Evolutionary conservation across 2,888 invertebrate species (phyloP), one percentile per base, ranked within the genome.

Genomic region (Pherbina coryleti): DNA sequence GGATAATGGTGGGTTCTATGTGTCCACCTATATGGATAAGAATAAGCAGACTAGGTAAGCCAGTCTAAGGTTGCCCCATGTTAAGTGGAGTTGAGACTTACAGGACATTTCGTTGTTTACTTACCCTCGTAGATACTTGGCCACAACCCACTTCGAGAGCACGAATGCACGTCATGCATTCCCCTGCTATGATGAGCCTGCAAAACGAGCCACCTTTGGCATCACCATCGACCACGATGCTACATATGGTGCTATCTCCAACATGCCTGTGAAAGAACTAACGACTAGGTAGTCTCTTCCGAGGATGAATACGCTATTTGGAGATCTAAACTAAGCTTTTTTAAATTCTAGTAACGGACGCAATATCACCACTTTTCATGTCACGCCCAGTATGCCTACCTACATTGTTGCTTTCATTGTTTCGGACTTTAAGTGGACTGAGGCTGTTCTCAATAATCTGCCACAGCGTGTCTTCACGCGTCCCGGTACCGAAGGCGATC

Each of bases 391-490:
- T 19, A 96, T 96, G 95, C 93, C 95, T 7, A 91, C 95, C 0
- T 97, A 97, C 85, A 90, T 97, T 17, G 91, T 96, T 3, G 97
- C 96, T 0, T 95, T 95, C 86, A 91, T 95, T 17, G 93, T 97
- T 0, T 93, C 93, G 2, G 91, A 92, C 82, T 92, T 92, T 82
- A 85, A 85, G 17, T 82, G 64, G 17, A 81, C 85, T 2, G 82
- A 83, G 5, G 85, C 85, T 7, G 53, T 81, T n/a, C 76, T 87
- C 1, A 85, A 86, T 34, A 70, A 53, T 0, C 71, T 86, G 25
- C 78, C 83, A 0, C 89, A 90, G 75, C 83, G 88, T 25, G 86
- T 89, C 3, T 89, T 82, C 81, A 87, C 89, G 0, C 87, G 87
- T 44, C 85, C 86, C 1, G 87, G 85, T 55, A 84, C 86, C 2